Conservation (phyloP, 1,140 invertebrate species). For the Pseudomyrmex flavicornis region DNA sequence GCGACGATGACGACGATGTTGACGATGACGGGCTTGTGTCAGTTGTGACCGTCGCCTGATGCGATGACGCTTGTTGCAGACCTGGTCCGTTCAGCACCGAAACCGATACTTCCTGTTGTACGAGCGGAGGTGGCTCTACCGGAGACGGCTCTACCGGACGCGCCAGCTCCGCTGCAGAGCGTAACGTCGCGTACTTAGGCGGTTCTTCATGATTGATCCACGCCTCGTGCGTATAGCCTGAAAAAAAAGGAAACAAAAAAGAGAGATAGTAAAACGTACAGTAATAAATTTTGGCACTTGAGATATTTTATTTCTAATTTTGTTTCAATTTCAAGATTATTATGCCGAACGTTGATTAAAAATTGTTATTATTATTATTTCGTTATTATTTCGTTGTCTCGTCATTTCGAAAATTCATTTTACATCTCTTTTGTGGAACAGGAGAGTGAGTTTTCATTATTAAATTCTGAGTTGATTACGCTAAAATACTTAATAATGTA, state of each 20-base stretch:
- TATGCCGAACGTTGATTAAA: too few species aligned
- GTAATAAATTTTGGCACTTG: not conserved
- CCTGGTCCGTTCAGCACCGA: conserved; percentile 55
- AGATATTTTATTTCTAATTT: conserved; percentile 1
- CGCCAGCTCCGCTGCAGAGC: conserved; percentile 86
- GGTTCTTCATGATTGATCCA: conserved; percentile 85
- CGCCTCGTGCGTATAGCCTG: conserved; percentile 83
- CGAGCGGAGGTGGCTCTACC: conserved; percentile 48
- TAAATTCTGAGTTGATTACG: not conserved
- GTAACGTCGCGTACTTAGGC: conserved; percentile 89
- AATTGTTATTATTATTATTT: too few species aligned
- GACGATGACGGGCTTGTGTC: conserved; percentile 77
- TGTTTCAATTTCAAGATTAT: not conserved
- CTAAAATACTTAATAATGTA: conserved; percentile 2
- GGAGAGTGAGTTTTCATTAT: not conserved
- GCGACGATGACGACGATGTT: conserved; percentile 42
- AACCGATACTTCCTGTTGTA: conserved; percentile 65
- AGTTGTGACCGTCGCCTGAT: conserved; percentile 75
- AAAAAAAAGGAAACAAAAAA: conserved; percentile 45
- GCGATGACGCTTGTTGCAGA: conserved; percentile 64
- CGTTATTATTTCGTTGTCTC: not conserved
- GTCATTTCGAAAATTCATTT: not conserved
- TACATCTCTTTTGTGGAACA: not conserved
- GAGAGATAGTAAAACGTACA: too few species aligned
- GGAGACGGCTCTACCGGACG: conserved; percentile 74